phyloP scores from a whole-genome alignment of 2,113 vertebrate species.

The Triplophysa rosa region DNA sequence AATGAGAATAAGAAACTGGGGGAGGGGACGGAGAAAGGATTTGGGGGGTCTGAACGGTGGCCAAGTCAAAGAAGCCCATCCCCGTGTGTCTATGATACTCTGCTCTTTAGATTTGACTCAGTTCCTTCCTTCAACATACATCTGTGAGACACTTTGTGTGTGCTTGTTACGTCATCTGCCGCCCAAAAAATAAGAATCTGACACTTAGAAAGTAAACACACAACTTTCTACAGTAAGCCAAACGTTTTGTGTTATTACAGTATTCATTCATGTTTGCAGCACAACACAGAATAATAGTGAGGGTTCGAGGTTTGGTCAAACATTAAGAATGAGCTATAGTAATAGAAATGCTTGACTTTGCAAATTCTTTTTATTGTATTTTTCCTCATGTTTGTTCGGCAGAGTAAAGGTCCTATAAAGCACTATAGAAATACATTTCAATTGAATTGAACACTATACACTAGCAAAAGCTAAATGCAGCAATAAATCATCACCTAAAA shows the following conservation, averaged over 20 bases:
- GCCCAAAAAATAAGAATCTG: not conserved
- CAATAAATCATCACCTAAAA: not conserved
- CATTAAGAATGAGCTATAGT: too few species aligned
- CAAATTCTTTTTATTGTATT: too few species aligned
- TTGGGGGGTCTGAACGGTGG: not conserved
- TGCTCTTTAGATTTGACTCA: not conserved
- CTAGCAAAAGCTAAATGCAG: not conserved
- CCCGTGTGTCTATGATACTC: not conserved
- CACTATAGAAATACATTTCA: too few species aligned
- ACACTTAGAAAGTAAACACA: not conserved
- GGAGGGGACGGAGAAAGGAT: constrained; percentile 27
- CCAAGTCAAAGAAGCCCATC: not conserved
- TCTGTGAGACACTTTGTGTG: not conserved
- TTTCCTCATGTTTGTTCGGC: too few species aligned
- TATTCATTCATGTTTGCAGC: too few species aligned
- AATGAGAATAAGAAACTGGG: constrained; percentile 54
- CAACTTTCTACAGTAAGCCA: not conserved
- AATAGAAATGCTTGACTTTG: too few species aligned
- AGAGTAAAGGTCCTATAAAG: too few species aligned
- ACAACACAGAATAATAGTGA: too few species aligned
- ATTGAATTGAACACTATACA: not conserved
- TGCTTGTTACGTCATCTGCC: not conserved
- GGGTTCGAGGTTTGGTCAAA: too few species aligned
- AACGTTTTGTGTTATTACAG: not conserved
- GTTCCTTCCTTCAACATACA: not conserved